These are phyloP conservation scores for Drosophila jambulina DNA, from an alignment of 1,140 invertebrate genomes.

Conservation along the genomic window DNA sequence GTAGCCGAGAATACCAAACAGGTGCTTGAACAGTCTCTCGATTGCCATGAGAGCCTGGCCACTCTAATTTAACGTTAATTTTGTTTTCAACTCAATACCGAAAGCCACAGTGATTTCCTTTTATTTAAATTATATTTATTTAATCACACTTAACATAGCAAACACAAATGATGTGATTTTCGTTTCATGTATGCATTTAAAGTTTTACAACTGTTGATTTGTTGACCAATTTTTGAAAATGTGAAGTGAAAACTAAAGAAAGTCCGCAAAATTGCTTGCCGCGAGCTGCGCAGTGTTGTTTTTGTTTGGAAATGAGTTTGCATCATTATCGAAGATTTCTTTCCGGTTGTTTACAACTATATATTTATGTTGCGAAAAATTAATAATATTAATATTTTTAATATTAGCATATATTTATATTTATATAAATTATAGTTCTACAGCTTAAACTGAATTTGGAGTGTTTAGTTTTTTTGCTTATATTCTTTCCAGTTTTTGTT, in stretches of 20 bases:
- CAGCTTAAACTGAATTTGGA: constrained; percentile 83
- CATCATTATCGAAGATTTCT: constrained; percentile 32
- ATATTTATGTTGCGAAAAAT: constrained; percentile 80
- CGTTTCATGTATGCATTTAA: constrained; percentile 68
- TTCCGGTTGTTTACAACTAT: constrained; percentile 66
- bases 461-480: constrained; percentile 72
- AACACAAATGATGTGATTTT: constrained; percentile 68
- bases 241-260: constrained; percentile 46
- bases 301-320: constrained; percentile 31
- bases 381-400: constrained; percentile 84
- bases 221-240: constrained; percentile 47
- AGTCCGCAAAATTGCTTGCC: constrained; percentile 30
- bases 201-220: constrained; percentile 74
- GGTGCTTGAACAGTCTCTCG: too few species aligned
- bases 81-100: neutral
- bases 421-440: constrained; percentile 83
- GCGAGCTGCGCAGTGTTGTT: constrained; percentile 46
- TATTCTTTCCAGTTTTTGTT: constrained; percentile 30
- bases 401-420: constrained; percentile 82
- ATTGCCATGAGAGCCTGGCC: neutral
- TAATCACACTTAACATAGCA: constrained; percentile 79
- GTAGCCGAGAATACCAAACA: neutral
- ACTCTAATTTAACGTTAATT: constrained; percentile 3
- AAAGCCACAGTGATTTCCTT: constrained; percentile 2
- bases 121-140: constrained; percentile 81